These are phyloP conservation scores for Polypterus bichir DNA, from an alignment of 2,113 vertebrate species.

Conservation along the genomic window DNA sequence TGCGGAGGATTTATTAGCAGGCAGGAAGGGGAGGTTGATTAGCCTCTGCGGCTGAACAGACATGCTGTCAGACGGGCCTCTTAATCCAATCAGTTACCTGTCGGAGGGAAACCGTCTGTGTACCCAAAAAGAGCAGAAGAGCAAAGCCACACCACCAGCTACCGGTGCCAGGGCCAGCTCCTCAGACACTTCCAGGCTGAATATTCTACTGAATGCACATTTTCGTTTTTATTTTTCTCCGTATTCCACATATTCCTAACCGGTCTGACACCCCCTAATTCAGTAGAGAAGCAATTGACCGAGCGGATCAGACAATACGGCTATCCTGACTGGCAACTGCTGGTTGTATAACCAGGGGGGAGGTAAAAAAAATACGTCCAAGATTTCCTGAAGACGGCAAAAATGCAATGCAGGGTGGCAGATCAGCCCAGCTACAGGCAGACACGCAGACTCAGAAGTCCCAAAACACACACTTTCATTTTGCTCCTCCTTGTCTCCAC, in stretches of 20 bases:
- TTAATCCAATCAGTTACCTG: conserved; percentile 64
- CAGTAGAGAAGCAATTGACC: too few species aligned
- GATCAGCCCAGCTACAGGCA: too few species aligned
- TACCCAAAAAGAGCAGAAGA: conserved; percentile 21
- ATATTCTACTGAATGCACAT: neutral
- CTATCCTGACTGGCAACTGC: too few species aligned
- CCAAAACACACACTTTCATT: too few species aligned
- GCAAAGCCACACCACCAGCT: conserved; percentile 13
- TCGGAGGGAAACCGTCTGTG: conserved; percentile 31
- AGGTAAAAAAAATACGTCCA: too few species aligned
- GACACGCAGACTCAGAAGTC: too few species aligned
- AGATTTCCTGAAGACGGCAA: too few species aligned
- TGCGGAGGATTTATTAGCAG: conserved; percentile 60
- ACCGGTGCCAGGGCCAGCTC: neutral
- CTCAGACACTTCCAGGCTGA: conserved; percentile 2
- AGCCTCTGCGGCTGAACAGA: conserved; percentile 50
- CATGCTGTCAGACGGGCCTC: conserved; percentile 57
- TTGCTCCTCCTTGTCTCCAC: too few species aligned
- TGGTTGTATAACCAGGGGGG: too few species aligned
- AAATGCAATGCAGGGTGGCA: too few species aligned
- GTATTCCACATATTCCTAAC: neutral
- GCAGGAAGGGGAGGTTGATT: conserved; percentile 60
- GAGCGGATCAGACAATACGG: too few species aligned
- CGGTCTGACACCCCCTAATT: too few species aligned
- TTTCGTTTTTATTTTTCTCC: neutral